Base-by-base conservation (phyloP, 2,888 invertebrate genomes). In the Tiliacea aurago region DNA sequence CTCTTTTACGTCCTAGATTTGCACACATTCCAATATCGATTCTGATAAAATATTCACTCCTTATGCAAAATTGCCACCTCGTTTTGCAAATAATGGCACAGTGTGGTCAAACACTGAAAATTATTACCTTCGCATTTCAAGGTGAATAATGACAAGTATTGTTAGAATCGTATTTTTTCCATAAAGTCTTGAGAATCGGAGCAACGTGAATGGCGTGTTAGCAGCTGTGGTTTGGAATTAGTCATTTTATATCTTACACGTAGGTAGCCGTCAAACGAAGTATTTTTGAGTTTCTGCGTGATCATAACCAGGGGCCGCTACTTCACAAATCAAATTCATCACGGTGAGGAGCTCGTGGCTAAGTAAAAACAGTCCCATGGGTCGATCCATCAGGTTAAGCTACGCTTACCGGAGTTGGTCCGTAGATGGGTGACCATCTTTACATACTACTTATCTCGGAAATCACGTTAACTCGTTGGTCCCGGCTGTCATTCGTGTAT, bases 161-260 rank as follows among this genome's bases (percentile, higher is more conserved):
- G 5, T 18, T 33, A 47, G 65, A 76, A 56, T 11, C 6, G 5
- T 45, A 9, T 56, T 77, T 78, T 62, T 81, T 63, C 6, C 15
- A 47, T 58, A 28, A 33, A 59, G 7, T n/a, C 76, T 15, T 81
- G 77, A 49, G 69, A 78, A 80, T n/a, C 2, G 2, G 37, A 56
- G 18, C 28, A 45, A 7, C 33, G 13, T 79, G 41, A 23, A 75
- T 72, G 43, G 53, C 53, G 1, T 33, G 28, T 43, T 23, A 9
- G n/a, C 80, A 80, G 75, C 41, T 80, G 79, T 43, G 20, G 41
- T 51, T 53, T 55, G 11, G 33, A 64, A 33, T 47, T 33, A 76
- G 43, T 49, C 33, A 41, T 71, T 71, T 15, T 23, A 18, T 5
- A 6, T 37, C 37, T 37, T 37, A 37, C 18, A 33, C 18, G 49